Base-by-base conservation (phyloP, 2,113 vertebrate species). In the Boleophthalmus pectinirostris region DNA sequence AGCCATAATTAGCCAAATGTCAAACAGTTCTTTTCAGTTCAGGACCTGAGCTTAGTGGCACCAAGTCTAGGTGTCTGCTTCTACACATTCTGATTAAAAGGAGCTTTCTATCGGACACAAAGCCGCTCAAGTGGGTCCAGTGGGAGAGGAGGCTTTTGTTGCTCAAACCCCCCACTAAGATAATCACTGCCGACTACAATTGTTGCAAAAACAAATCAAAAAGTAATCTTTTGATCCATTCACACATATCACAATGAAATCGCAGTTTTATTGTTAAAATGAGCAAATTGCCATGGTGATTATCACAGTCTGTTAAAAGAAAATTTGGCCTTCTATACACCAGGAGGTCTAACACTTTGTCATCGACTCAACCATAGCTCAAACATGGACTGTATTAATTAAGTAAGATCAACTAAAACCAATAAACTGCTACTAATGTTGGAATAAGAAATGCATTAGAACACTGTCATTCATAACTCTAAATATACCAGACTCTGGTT, bases 201-300 rank as follows among this genome's bases (percentile, higher is more conserved):
- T 6, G 0, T 64, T 71, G n/a, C 1, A n/a, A 57, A n/a, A 57
- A 69, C 58, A 46, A 2, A 65, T 72, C 20, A 49, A 16, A 66
- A 75, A 65, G 61, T 43, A 47, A 73, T 72, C 21, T 35, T 75
- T 78, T 47, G 56, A 75, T 70, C 70, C 65, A 61, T 75, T 80
- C 45, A 73, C 69, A 66, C 3, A 24, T 3, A 64, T 82, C 56
- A 47, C 38, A 0, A 46, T 46, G 70, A 80, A 77, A 73, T 67
- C 74, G 69, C 49, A 73, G 74, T 63, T 11, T 18, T 21, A 65
- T 43, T 75, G 68, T 9, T 60, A 14, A 75, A 64, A 79, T 75
- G 46, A 77, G 72, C 49, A 20, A 43, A 21, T 76, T 46, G 7
- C 18, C 15, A 23, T 73, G 21, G 68, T 74, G 65, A 88, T 82